Conservation (phyloP, 2,797 vertebrate genomes). For the Gorsachius magnificus region DNA sequence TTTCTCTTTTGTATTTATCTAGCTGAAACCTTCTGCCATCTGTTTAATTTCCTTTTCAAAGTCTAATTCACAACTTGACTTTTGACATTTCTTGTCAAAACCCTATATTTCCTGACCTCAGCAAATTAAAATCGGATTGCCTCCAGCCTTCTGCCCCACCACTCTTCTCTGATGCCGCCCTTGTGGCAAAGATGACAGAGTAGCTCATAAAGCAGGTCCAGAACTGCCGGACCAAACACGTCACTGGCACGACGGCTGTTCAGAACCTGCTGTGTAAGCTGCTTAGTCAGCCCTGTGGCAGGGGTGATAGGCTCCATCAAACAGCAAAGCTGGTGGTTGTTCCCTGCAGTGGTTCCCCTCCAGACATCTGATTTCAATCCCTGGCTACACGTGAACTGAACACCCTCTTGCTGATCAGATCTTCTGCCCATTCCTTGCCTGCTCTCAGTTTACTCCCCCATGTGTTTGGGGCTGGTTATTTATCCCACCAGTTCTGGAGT, state of each 20-base stretch:
- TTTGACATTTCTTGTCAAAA: not conserved
- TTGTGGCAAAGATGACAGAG: not conserved
- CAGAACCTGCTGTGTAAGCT: not conserved
- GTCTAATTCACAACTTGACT: not conserved
- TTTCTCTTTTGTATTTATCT: not conserved
- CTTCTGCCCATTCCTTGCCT: not conserved
- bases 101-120: not conserved
- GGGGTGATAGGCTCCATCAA: not conserved
- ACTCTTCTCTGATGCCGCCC: not conserved
- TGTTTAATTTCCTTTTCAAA: constrained; percentile 38
- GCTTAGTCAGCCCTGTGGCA: not conserved
- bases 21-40: constrained; percentile 23
- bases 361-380: not conserved
- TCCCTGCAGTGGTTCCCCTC: not conserved
- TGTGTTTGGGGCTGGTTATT: not conserved
- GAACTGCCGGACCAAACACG: not conserved
- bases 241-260: not conserved
- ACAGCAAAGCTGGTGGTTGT: not conserved
- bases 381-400: not conserved
- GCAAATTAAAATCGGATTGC: not conserved
- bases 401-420: not conserved
- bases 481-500: not conserved
- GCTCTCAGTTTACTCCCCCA: not conserved
- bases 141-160: not conserved
- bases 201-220: not conserved